Base-by-base conservation (phyloP, 2,888 invertebrate species). In the Pocota personata region DNA sequence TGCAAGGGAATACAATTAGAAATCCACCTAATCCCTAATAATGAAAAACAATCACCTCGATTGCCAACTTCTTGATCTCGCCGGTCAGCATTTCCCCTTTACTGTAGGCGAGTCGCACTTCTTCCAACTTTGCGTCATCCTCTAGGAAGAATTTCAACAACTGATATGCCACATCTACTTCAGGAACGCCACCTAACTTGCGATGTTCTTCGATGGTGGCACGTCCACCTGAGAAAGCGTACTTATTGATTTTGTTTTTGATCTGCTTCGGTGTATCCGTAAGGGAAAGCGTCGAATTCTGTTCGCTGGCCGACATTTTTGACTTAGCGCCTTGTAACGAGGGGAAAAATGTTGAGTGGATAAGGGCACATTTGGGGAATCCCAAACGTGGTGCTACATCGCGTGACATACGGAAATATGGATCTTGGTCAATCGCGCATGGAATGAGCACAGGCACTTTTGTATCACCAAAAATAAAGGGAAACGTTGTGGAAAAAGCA, bases 371-470 rank as follows among this genome's bases (percentile, higher is more conserved):
- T 92, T 99, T 98, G 14, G 95, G 95, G 92, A 95, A 94, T 89
- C 97, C 96, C 12, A 99, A 93, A 10, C 96, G 94, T 0, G 99
- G 98, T 0, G 99, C 98, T n/a, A 99, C 98, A 93, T 99, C 99
- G 69, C 99, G 94, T 0, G 98, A 97, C 99, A 99, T 98, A 35
- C 99, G 95, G 93, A 99, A 99, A 93, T 99, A 99, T 0, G 99
- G 99, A 93, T 99, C 99, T 94, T 99, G 99, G 94, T 99, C 99
- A 88, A 99, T 99, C 7, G 98, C 99, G 93, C 99, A 99, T 0
- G 99, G 99, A 87, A 99, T 98, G 2, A 98, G 94, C n/a, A 91
- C 91, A 52, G 90, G 89, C 3, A 92, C 95, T 89, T 96, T 95
- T 90, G 95, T 95, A 64, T 95, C 93, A 0, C 95, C 95, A 92